Base-by-base conservation (phyloP, 2,888 invertebrate species). In the Drosophila anomelani region DNA sequence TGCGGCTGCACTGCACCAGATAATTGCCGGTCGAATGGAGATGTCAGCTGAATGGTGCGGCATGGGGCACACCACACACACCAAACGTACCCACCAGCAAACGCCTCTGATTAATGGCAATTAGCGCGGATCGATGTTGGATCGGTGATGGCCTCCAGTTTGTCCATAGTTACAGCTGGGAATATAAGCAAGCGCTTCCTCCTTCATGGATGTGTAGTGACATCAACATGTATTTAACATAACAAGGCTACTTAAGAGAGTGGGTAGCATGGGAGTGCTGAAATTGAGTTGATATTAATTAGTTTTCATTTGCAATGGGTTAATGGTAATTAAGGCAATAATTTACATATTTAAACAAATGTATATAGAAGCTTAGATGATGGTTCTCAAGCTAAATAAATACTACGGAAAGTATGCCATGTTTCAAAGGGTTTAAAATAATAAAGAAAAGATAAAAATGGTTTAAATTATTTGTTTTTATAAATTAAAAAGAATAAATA, bases 11-110 rank as follows among this genome's bases (percentile, higher is more conserved):
- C 56, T 71, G 83, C 85, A 89, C 15, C 70, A 57, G 76, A 82
- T 80, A 88, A 82, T 89, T 80, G 74, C 64, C 68, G 76, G 76
- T 78, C 80, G 61, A 85, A 58, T 55, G 63, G 57, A 71, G 69
- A 76, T 79, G 75, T 89, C 85, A 79, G 68, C 77, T 88, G 87
- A 58, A 54, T 64, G 23, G 26, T 10, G 36, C 13, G 57, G 23
- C 13, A 10, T 10, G 41, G 12, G 20, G 15, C 20, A 20, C 23
- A 10, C 34, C 23, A 20, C 13, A 15, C 5, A 17, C 8, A 17
- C 43, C 32, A 34, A 32, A n/a, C 23, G 6, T 15, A 10, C 36
- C 36, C 57, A 41, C 57, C 26, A 34, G 57, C 32, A 39, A 61
- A 49, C 56, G 64, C 64, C 57, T 36, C 67, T 68, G 71, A 70